A percentile compares a stretch with the other conserved stretches of the same genome.
These are phyloP conservation scores for Hoplodrina blanda DNA, from an alignment of 2,888 invertebrate genomes.

Conservation along the genomic window DNA sequence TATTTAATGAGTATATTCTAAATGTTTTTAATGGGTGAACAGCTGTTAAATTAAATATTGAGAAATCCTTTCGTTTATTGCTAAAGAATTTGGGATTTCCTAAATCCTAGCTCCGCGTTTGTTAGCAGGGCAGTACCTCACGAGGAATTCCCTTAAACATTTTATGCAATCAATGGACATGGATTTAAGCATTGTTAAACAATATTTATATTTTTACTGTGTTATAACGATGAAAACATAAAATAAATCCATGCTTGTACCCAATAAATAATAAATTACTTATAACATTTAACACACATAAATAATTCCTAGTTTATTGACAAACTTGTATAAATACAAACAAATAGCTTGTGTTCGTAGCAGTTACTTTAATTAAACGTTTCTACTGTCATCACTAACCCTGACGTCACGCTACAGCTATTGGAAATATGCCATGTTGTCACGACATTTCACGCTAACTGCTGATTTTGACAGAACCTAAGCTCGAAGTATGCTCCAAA, in stretches of 20 bases:
- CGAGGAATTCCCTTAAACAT: not conserved
- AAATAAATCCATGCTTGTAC: too few species aligned
- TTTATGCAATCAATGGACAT: not conserved
- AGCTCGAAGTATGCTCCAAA: conserved; percentile 15
- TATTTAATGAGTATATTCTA: not conserved
- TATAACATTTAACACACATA: conserved; percentile 2
- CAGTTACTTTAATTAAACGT: conserved; percentile 18
- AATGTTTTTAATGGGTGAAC: not conserved
- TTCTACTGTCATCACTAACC: conserved; percentile 28
- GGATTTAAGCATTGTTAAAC: not conserved
- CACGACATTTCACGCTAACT: conserved; percentile 40
- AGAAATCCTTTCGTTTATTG: not conserved
- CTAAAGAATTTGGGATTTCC: not conserved
- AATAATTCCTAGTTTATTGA: conserved; percentile 1
- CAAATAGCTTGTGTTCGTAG: conserved; percentile 19
- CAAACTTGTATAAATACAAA: conserved; percentile 21
- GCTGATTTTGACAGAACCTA: conserved; percentile 37
- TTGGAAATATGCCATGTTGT: conserved; percentile 56
- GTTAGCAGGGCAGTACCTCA: not conserved
- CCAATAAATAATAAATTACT: not conserved
- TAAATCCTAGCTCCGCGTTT: not conserved
- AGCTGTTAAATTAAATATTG: not conserved
- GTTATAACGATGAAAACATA: too few species aligned
- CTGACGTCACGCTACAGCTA: conserved; percentile 24
- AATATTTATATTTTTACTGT: too few species aligned